Conservation (phyloP, 2,113 vertebrate species). For the Aix galericulata region DNA sequence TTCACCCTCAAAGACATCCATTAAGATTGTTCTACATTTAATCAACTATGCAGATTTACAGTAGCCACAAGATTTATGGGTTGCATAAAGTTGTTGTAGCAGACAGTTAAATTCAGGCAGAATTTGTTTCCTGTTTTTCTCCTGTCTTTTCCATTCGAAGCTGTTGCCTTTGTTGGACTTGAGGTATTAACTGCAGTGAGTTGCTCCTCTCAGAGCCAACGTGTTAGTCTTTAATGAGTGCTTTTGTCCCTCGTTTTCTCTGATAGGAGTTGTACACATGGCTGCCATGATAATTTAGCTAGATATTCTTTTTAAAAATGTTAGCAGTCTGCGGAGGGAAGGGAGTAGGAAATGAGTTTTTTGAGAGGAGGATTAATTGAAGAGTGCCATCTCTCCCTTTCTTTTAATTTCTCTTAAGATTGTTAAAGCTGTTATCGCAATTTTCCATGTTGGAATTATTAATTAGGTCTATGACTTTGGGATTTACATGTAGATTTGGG, state of each 20-base stretch:
- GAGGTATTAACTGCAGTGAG: background rate
- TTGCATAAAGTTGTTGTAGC: background rate
- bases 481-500: constrained; percentile 29
- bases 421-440: constrained; percentile 35
- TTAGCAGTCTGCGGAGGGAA: background rate
- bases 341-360: background rate
- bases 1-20: background rate
- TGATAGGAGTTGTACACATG: background rate
- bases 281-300: background rate
- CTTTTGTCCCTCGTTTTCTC: background rate
- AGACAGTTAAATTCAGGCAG: background rate
- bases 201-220: background rate
- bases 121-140: constrained; percentile 2
- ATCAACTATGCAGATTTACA: background rate
- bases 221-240: background rate
- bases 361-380: constrained; percentile 27
- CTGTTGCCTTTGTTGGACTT: background rate
- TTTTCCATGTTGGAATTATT: constrained; percentile 56
- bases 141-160: background rate
- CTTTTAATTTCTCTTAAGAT: constrained; percentile 40
- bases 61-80: background rate
- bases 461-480: constrained; percentile 52
- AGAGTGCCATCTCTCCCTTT: constrained; percentile 28
- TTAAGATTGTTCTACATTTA: background rate
- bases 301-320: background rate